A percentile compares a stretch with the other conserved stretches of the same genome.
Evolutionary conservation across 2,113 vertebrate species (phyloP).

Genomic region (Orthonyx spaldingii): DNA sequence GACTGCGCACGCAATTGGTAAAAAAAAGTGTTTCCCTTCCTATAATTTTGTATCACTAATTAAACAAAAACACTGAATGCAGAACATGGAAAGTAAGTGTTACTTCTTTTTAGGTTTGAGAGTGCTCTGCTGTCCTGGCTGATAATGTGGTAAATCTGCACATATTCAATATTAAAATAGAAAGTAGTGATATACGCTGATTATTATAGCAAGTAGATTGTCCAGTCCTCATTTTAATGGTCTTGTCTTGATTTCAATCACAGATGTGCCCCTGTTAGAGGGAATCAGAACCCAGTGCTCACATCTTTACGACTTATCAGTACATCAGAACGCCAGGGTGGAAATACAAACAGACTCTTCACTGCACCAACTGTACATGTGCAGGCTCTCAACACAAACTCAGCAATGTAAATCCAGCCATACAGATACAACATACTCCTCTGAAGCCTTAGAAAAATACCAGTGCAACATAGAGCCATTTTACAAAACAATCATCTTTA

Average conservation of each 20-base stretch:
- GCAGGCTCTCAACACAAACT: background rate
- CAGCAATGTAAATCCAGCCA: background rate
- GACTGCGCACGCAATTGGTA: rapidly evolving
- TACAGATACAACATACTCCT: slow-evolving; percentile 4
- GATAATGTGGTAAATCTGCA: background rate
- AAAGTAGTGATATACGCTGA: background rate
- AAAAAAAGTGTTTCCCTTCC: background rate
- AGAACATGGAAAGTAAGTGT: background rate
- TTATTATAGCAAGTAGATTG: background rate
- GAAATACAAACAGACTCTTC: background rate
- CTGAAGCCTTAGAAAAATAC: slow-evolving; percentile 54
- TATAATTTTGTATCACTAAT: background rate
- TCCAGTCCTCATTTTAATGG: slow-evolving; percentile 7
- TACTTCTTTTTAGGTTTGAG: background rate
- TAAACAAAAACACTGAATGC: background rate
- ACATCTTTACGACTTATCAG: background rate
- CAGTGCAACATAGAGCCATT: slow-evolving; percentile 49
- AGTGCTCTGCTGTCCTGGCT: background rate
- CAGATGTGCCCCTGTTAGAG: background rate
- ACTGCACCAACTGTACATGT: background rate
- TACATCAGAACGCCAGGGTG: background rate
- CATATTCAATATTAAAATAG: background rate
- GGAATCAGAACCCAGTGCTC: background rate
- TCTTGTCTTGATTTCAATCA: background rate
- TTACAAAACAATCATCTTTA: slow-evolving; percentile 63